These are phyloP conservation scores for Lordiphosa mommai DNA, from an alignment of 1,140 invertebrate genomes.

Conservation along the genomic window DNA sequence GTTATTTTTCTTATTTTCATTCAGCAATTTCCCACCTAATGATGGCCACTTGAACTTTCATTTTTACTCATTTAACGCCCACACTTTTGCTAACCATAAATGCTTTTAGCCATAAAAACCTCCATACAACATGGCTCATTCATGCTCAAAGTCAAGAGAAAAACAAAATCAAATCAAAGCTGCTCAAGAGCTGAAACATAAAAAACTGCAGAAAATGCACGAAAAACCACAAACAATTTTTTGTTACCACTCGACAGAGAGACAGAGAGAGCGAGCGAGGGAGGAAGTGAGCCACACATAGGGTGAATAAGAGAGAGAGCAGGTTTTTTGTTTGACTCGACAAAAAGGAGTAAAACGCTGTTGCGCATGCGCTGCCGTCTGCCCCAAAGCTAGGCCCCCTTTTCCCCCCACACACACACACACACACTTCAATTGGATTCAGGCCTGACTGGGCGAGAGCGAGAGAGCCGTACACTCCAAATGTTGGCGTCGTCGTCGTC, in stretches of 20 bases:
- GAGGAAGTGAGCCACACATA: not conserved
- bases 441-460: slow-evolving; percentile 21
- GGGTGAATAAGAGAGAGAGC: slow-evolving; percentile 23
- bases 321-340: slow-evolving; percentile 22
- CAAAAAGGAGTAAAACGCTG: slow-evolving; percentile 65
- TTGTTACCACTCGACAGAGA: slow-evolving; percentile 4
- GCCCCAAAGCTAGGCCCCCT: slow-evolving; percentile 24
- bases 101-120: slow-evolving; percentile 26
- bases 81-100: slow-evolving; percentile 29
- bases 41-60: slow-evolving; percentile 26
- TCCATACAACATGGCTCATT: slow-evolving; percentile 40
- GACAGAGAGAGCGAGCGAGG: slow-evolving; percentile 10
- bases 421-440: slow-evolving; percentile 13
- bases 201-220: slow-evolving; percentile 23
- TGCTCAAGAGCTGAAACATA: slow-evolving; percentile 54
- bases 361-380: slow-evolving; percentile 56
- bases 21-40: not conserved
- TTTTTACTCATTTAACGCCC: slow-evolving; percentile 35
- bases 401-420: not conserved
- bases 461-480: slow-evolving; percentile 9
- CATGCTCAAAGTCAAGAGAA: slow-evolving; percentile 57
- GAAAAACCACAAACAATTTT: slow-evolving; percentile 76
- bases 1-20: too few species aligned
- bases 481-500: slow-evolving; percentile 17
- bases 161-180: slow-evolving; percentile 68